phyloP scores from a whole-genome alignment of 92 coral and sea anemone genomes.

The Palythoa caribaeorum region DNA sequence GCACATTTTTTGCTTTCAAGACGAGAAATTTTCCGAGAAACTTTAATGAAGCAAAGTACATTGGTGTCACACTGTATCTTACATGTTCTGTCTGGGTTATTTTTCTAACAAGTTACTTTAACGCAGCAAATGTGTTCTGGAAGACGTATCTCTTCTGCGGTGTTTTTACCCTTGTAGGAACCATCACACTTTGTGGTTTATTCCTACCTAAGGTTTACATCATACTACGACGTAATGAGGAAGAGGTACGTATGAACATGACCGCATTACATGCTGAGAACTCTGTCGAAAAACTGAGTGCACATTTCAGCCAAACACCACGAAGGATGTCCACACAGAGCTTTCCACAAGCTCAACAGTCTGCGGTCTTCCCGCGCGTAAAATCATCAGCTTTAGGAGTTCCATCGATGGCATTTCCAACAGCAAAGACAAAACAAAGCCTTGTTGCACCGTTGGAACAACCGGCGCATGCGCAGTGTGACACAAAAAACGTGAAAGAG shows the following conservation, averaged over 20 bases:
- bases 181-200: slow-evolving; percentile 85
- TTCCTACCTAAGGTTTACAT: slow-evolving; percentile 79
- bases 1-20: slow-evolving; percentile 92
- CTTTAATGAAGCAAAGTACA: slow-evolving; percentile 96
- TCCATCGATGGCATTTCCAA: no score
- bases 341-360: background rate
- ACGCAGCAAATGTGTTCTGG: slow-evolving; percentile 69
- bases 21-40: slow-evolving; percentile 93
- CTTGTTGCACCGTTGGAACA: slow-evolving; percentile 5
- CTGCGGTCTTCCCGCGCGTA: background rate
- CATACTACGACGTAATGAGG: slow-evolving; percentile 31
- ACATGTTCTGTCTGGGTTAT: slow-evolving; percentile 94
- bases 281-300: background rate
- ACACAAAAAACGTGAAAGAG: background rate
- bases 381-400: slow-evolving; percentile 9
- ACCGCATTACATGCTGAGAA: slow-evolving; percentile 1
- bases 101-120: slow-evolving; percentile 85
- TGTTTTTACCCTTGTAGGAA: slow-evolving; percentile 75
- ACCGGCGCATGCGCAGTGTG: background rate
- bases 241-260: slow-evolving; percentile 8
- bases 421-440: background rate
- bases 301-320: background rate
- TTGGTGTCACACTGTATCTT: slow-evolving; percentile 92
- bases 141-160: slow-evolving; percentile 73
- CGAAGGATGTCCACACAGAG: background rate